Evolutionary conservation across 35 echinoderm and acorn worm species (phyloP).

Genomic region (Lytechinus variegatus): DNA sequence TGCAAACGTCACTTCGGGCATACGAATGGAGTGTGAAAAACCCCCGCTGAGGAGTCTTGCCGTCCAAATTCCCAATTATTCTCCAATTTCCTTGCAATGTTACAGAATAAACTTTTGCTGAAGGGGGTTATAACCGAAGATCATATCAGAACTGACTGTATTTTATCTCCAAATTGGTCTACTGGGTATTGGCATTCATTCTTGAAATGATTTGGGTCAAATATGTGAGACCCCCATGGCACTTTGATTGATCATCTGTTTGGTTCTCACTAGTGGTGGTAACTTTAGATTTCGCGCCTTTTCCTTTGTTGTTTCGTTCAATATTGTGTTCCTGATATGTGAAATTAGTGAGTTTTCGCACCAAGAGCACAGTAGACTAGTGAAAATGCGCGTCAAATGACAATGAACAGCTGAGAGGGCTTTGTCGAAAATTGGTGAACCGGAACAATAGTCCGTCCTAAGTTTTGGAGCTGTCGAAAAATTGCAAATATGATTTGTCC

Average conservation of each 20-base stretch:
- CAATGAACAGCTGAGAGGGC: no score
- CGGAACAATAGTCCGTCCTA: no score
- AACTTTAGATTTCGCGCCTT: neutral
- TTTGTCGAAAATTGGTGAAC: no score
- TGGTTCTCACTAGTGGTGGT: neutral
- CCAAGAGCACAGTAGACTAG: no score
- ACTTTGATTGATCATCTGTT: neutral
- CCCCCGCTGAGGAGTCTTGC: neutral
- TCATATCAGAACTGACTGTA: slow-evolving; percentile 2
- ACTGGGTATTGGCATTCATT: slow-evolving; percentile 2
- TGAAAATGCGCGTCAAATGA: no score
- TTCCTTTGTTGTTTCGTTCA: neutral
- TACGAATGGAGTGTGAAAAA: neutral
- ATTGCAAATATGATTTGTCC: no score
- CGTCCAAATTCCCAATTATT: neutral
- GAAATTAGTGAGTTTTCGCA: neutral
- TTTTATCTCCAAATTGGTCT: slow-evolving; percentile 4
- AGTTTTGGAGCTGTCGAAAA: no score
- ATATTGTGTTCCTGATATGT: neutral
- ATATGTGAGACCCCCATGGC: slow-evolving; percentile 7
- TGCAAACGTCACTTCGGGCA: neutral
- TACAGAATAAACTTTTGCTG: neutral
- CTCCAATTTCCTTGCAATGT: neutral
- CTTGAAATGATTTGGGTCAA: neutral
- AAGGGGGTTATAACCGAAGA: neutral